These are phyloP conservation scores for Galbula dea DNA, from an alignment of 2,113 vertebrate genomes.

Conservation along the genomic window DNA sequence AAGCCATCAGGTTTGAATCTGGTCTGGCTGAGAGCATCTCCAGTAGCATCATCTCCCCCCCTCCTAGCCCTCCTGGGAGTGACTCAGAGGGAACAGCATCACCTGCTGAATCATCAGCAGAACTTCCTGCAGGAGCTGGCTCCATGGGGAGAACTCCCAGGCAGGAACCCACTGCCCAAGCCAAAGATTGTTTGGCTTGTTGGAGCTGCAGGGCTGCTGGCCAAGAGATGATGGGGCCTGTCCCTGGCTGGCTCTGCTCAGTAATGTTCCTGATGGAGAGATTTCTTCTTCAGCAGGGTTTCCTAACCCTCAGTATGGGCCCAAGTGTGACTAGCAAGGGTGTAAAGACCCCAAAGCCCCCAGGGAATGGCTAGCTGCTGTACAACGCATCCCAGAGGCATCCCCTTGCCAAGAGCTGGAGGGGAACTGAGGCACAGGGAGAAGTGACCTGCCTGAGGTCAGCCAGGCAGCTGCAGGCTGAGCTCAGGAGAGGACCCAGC, in stretches of 20 bases:
- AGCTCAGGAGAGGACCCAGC: background rate
- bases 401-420: background rate
- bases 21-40: background rate
- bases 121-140: background rate
- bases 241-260: background rate
- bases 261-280: background rate
- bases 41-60: background rate
- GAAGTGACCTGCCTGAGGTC: background rate
- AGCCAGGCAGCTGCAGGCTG: background rate
- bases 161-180: background rate
- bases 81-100: conserved; percentile 15
- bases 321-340: background rate
- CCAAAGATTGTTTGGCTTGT: background rate
- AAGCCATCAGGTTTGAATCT: background rate
- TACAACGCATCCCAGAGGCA: background rate
- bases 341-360: background rate
- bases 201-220: background rate
- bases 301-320: background rate
- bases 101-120: conserved; percentile 34
- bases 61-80: background rate
- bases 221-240: background rate
- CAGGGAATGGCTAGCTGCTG: background rate
- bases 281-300: background rate
- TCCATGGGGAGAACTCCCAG: background rate
- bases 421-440: background rate